Conservation (phyloP, 2,888 invertebrate species). For the Eilema sororculum region DNA sequence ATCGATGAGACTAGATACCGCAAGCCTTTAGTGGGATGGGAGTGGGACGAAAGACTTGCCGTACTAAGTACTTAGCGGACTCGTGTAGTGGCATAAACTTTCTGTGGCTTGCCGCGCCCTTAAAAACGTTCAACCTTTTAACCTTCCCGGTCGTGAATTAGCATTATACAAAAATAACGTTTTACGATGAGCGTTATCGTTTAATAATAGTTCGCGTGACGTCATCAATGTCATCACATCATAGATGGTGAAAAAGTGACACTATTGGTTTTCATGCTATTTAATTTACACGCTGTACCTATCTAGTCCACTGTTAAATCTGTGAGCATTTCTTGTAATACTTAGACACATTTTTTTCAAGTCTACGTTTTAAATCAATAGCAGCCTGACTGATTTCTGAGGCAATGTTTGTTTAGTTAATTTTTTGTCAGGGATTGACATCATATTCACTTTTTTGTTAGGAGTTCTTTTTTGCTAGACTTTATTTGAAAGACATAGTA, state of each 20-base stretch:
- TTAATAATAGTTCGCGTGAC: not conserved
- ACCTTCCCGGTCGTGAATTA: too few species aligned
- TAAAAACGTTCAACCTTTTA: too few species aligned
- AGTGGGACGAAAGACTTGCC: not conserved
- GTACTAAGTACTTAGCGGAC: not conserved
- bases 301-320: not conserved
- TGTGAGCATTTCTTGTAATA: not conserved
- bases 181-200: not conserved
- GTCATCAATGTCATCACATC: too few species aligned
- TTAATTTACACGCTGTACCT: not conserved
- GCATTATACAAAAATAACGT: too few species aligned
- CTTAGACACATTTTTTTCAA: not conserved
- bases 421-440: not conserved
- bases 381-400: not conserved
- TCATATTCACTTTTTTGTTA: not conserved
- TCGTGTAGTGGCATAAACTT: not conserved
- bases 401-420: not conserved
- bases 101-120: too few species aligned
- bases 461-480: not conserved
- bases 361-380: not conserved
- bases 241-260: not conserved
- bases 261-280: not conserved
- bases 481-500: not conserved
- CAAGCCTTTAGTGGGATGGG: too few species aligned
- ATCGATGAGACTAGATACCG: too few species aligned